Evolutionary conservation across 2,888 invertebrate species (phyloP).

Genomic region (Chorisops tibialis): DNA sequence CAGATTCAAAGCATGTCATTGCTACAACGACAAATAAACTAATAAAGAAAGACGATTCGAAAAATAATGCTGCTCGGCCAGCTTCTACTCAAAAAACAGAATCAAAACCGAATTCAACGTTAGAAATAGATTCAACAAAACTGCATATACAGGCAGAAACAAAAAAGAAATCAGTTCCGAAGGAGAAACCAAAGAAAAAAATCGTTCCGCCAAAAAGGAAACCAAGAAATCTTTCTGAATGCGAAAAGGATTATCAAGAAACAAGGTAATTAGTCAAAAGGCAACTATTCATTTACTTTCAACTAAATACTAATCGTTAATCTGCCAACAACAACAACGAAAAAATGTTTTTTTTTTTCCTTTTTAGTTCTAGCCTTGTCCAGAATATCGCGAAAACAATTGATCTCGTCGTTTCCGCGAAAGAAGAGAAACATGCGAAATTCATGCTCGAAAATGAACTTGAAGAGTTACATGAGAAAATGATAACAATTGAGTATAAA

Average conservation of each 20-base stretch:
- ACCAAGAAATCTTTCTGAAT: neutral
- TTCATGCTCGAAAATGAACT: constrained; percentile 42
- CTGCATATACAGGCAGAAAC: too few relatives aligned
- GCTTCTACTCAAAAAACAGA: too few relatives aligned
- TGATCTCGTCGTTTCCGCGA: constrained; percentile 44
- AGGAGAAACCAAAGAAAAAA: too few relatives aligned
- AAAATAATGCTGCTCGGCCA: too few relatives aligned
- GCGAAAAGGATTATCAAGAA: constrained; percentile 4
- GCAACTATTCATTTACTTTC: neutral
- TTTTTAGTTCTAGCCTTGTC: constrained; percentile 42
- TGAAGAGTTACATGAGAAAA: constrained; percentile 42
- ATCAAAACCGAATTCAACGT: too few relatives aligned
- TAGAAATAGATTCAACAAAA: too few relatives aligned
- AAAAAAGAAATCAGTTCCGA: too few relatives aligned
- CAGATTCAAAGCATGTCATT: too few relatives aligned
- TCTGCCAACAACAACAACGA: neutral
- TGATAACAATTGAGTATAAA: constrained; percentile 32
- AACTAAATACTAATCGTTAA: neutral
- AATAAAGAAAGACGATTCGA: too few relatives aligned
- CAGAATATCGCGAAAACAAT: constrained; percentile 45
- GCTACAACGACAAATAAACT: too few relatives aligned
- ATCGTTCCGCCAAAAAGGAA: neutral
- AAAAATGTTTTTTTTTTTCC: too few relatives aligned
- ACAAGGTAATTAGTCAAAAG: constrained; percentile 8
- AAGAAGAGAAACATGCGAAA: constrained; percentile 42